A percentile compares a stretch with the other conserved stretches of the same genome.
Evolutionary conservation across 2,888 invertebrate genomes (phyloP).

Genomic region (Scelioninae gen. 2): DNA sequence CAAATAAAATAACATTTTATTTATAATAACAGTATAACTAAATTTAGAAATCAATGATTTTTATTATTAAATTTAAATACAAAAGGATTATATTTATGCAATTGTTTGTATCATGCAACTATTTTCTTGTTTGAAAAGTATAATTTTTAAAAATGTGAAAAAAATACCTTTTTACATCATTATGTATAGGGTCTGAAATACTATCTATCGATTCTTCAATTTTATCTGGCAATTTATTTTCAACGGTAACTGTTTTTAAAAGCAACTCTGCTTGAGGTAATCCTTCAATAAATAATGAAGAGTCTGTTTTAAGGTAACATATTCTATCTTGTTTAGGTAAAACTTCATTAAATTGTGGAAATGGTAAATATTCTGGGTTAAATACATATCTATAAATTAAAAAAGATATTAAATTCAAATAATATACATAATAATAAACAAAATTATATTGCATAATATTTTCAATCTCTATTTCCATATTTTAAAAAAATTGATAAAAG

Average conservation of each 20-base stretch:
- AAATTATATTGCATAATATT: too few species aligned
- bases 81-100: too few species aligned
- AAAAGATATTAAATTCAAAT: too few species aligned
- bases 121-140: too few species aligned
- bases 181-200: constrained; percentile 75
- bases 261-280: constrained; percentile 87
- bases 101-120: too few species aligned
- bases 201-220: constrained; percentile 76
- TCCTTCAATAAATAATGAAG: constrained; percentile 83
- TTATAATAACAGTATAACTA: neutral
- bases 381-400: constrained; percentile 9
- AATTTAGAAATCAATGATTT: constrained; percentile 2
- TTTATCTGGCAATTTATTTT: constrained; percentile 79
- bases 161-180: constrained; percentile 79
- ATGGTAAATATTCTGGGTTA: neutral
- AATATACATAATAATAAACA: too few species aligned
- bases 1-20: neutral
- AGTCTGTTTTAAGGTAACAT: constrained; percentile 79
- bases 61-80: constrained; percentile 1
- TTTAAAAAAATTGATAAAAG: too few species aligned
- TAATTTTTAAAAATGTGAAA: too few species aligned
- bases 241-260: constrained; percentile 84
- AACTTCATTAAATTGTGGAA: neutral
- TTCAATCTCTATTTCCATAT: too few species aligned
- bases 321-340: constrained; percentile 75